phyloP scores from a whole-genome alignment of 1,140 invertebrate genomes.

The Plodia interpunctella region DNA sequence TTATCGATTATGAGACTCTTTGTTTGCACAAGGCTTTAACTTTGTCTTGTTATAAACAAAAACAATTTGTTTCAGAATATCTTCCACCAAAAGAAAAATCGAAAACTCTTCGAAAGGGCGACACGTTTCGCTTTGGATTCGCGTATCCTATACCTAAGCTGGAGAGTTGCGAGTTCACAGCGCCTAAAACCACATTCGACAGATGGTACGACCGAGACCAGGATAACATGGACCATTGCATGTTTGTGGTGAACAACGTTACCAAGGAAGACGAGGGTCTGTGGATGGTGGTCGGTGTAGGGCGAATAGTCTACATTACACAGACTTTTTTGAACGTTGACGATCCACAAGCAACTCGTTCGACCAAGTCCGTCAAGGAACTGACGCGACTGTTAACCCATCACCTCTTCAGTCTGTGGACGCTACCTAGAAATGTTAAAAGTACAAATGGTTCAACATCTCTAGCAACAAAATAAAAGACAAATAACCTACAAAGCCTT shows the following conservation, averaged over 20 bases:
- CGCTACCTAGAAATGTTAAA: too few species aligned
- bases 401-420: too few species aligned
- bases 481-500: too few species aligned
- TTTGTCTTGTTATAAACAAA: neutral
- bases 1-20: too few species aligned
- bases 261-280: constrained; percentile 40
- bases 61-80: constrained; percentile 33
- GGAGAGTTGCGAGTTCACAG: constrained; percentile 42
- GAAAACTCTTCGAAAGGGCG: constrained; percentile 24
- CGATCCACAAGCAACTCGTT: too few species aligned
- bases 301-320: constrained; percentile 45
- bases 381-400: too few species aligned
- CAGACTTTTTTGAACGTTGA: constrained; percentile 27
- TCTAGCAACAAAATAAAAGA: too few species aligned
- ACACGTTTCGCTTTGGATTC: constrained; percentile 37
- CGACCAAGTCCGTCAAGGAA: too few species aligned
- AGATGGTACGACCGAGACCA: constrained; percentile 38
- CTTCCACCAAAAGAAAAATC: constrained; percentile 26
- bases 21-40: too few species aligned
- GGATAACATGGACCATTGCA: constrained; percentile 32
- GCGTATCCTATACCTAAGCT: constrained; percentile 37
- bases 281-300: constrained; percentile 52
- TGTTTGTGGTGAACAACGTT: constrained; percentile 41
- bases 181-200: constrained; percentile 40
- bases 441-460: too few species aligned